Evolutionary conservation across 2,113 vertebrate genomes (phyloP), one percentile per base, ranked within the genome.

Genomic region (Gallinago media): DNA sequence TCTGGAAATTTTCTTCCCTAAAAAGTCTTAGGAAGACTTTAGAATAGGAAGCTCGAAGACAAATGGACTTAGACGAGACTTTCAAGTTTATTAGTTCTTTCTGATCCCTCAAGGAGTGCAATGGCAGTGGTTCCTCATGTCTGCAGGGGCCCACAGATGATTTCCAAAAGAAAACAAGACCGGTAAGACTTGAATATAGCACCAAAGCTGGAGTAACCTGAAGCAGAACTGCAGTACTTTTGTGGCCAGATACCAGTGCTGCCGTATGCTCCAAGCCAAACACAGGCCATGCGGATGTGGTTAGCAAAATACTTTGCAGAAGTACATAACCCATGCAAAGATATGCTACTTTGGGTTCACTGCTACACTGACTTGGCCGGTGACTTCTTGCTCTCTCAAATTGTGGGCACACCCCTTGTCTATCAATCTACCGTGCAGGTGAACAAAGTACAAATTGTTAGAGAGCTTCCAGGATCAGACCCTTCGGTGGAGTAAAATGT

Each of bases 141-240:
- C 38, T 86, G 14, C 59, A 76, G 70, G 12, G 29, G 15, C 56
- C 44, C 38, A 42, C 11, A 80, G 52, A 34, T 49, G 65, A n/a
- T 92, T 90, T 71, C 17, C 55, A 70, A 73, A 83, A 44, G 27
- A 92, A 96, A 92, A 80, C 27, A 76, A 61, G 73, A 36, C 13
- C 0, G 0, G 3, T 36, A 71, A 67, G 15, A 21, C 47, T 58
- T 78, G 21, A 68, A 21, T 15, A 6, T 44, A 72, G 22, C 26
- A 34, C 46, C 32, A 73, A 92, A 79, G 82, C 21, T 55, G 36
- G 13, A 88, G 42, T 50, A 88, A 85, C 38, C 34, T 88, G 54
- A 55, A 89, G n/a, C 52, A 89, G 38, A 22, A 47, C 52, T 91
- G 19, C 46, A 63, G 26, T 22, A n/a, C 15, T 72, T 88, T 40